A percentile compares a stretch with the other conserved stretches of the same genome.
phyloP scores from a whole-genome alignment of 1,140 invertebrate species.

The Stratiolaelaps scimitus region DNA sequence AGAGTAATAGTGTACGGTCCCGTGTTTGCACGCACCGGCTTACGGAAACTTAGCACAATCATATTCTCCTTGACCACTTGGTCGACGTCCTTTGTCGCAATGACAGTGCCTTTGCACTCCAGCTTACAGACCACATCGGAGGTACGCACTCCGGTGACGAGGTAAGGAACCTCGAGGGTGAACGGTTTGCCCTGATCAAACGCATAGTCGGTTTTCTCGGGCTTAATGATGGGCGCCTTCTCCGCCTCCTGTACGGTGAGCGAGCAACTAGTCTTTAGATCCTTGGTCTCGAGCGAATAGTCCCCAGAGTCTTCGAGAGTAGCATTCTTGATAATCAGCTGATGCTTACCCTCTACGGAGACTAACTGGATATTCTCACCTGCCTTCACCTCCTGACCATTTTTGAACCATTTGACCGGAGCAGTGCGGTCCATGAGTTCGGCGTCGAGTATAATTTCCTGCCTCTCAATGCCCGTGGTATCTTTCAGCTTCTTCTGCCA shows the following conservation, averaged over 20 bases:
- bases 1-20: slow-evolving; percentile 75
- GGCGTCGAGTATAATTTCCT: slow-evolving; percentile 74
- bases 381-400: slow-evolving; percentile 66
- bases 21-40: slow-evolving; percentile 57
- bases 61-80: slow-evolving; percentile 76
- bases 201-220: slow-evolving; percentile 38
- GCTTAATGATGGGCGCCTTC: slow-evolving; percentile 43
- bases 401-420: slow-evolving; percentile 80
- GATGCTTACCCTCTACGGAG: slow-evolving; percentile 76
- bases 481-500: slow-evolving; percentile 95
- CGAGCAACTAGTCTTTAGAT: slow-evolving; percentile 62
- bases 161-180: slow-evolving; percentile 63
- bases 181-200: slow-evolving; percentile 37
- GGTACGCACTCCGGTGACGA: slow-evolving; percentile 70
- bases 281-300: slow-evolving; percentile 66
- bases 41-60: slow-evolving; percentile 74
- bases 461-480: slow-evolving; percentile 72
- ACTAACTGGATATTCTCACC: slow-evolving; percentile 49
- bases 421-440: slow-evolving; percentile 89
- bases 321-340: slow-evolving; percentile 67
- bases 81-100: slow-evolving; percentile 74
- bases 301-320: slow-evolving; percentile 70
- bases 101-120: slow-evolving; percentile 68
- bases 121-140: slow-evolving; percentile 74
- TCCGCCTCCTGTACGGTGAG: slow-evolving; percentile 54